Base-by-base conservation (phyloP, 1,140 invertebrate genomes). In the Aphidius gifuensis region DNA sequence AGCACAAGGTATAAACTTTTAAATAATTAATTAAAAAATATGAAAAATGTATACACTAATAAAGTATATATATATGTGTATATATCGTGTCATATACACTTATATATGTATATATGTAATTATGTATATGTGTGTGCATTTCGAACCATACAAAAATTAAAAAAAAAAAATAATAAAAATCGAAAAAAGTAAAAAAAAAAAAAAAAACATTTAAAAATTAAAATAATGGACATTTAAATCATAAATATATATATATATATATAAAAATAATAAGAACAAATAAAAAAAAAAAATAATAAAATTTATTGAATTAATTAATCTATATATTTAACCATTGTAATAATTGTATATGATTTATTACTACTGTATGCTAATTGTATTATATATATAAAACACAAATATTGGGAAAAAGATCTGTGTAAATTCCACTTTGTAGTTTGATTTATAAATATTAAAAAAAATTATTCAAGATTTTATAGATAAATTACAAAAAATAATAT, bases 271-370 rank as follows among this genome's bases (percentile, higher is more conserved):
- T n/a, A n/a, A n/a, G n/a, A n/a, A n/a, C n/a, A n/a, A n/a, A n/a
- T n/a, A 74, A 77, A 70, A 72, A 74, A 71, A 71, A 73, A 69
- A 64, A 68, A 70, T 68, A 66, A 73, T 68, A 64, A 71, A 70
- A 69, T 67, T 68, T 71, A 77, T 77, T 67, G 70, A 70, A 74
- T 77, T 78, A 72, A 68, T 69, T 68, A 75, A 75, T 76, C 75
- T 78, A 79, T 79, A 72, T 80, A 80, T 80, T 80, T 80, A 80
- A 80, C 80, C 78, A 80, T 80, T 80, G 79, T 80, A 80, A 80
- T 76, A 80, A 80, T 80, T 80, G 79, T 80, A 80, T 80, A 80
- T 80, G 79, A 80, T 80, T 80, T 80, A 80, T 74, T 80, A 66
- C 64, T 66, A 80, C 74, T 80, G 80, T 74, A 80, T 73, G 76